A percentile compares a stretch with the other conserved stretches of the same genome.
phyloP scores from a whole-genome alignment of 2,888 invertebrate genomes.

The Unio delphinus region DNA sequence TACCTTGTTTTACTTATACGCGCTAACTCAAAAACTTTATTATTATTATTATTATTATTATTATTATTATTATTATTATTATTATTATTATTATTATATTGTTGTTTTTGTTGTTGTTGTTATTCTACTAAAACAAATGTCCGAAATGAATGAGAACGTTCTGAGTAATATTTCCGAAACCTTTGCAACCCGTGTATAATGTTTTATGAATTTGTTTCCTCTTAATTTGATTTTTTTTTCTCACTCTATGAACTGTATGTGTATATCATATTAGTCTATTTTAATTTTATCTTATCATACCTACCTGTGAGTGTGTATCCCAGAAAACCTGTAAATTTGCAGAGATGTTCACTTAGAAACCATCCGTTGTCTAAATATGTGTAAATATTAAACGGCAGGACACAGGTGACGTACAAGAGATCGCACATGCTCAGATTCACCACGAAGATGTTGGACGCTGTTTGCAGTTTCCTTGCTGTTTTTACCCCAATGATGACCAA shows the following conservation, averaged over 20 bases:
- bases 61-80: too few species aligned
- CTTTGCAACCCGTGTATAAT: too few species aligned
- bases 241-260: conserved; percentile 1
- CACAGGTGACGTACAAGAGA: conserved; percentile 33
- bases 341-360: conserved; percentile 26
- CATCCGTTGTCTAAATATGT: conserved; percentile 41
- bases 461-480: conserved; percentile 39
- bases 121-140: too few species aligned
- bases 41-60: too few species aligned
- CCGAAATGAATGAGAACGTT: too few species aligned
- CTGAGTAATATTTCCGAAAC: too few species aligned
- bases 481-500: conserved; percentile 41
- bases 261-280: not conserved
- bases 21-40: too few species aligned
- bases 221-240: too few species aligned
- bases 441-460: conserved; percentile 43
- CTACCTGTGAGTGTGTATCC: conserved; percentile 47
- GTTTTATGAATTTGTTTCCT: too few species aligned
- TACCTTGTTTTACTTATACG: too few species aligned
- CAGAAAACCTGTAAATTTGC: conserved; percentile 40
- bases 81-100: too few species aligned
- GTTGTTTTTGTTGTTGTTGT: too few species aligned
- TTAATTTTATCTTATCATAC: not conserved
- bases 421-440: conserved; percentile 48
- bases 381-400: conserved; percentile 53